A percentile compares a stretch with the other conserved stretches of the same genome.
These are phyloP conservation scores for Dinothrombium tinctorium DNA, from an alignment of 1,140 invertebrate genomes.

Conservation along the genomic window DNA sequence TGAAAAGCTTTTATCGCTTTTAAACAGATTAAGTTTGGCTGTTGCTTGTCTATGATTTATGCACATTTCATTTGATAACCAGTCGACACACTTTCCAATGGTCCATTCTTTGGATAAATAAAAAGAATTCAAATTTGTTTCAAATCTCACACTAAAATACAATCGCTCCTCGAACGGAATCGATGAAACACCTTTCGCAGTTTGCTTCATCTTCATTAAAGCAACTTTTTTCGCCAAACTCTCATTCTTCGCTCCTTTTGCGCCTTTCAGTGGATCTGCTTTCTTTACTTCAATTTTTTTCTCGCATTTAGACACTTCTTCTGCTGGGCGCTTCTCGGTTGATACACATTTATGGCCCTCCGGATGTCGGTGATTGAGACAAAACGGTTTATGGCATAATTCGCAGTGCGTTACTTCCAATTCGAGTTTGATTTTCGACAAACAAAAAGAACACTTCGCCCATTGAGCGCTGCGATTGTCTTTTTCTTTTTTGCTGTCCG, in stretches of 20 bases:
- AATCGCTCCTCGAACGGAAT: constrained; percentile 5
- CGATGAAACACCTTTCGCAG: constrained; percentile 3
- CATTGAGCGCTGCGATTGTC: not conserved
- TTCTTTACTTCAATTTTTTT: not conserved
- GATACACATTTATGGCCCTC: constrained; percentile 8
- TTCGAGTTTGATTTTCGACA: not conserved
- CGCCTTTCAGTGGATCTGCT: not conserved
- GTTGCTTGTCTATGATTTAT: too few species aligned
- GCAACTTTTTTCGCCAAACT: constrained; percentile 7
- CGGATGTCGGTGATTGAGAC: constrained; percentile 4
- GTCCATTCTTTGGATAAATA: constrained; percentile 8
- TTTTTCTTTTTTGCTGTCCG: not conserved
- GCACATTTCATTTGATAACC: too few species aligned
- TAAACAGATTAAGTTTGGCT: too few species aligned
- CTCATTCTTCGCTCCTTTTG: constrained; percentile 10
- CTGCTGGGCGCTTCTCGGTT: not conserved
- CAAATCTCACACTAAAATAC: constrained; percentile 7
- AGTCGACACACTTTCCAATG: constrained; percentile 10
- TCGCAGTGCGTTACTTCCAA: constrained; percentile 4
- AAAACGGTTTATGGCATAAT: constrained; percentile 3
- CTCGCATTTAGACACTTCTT: too few species aligned
- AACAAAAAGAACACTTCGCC: constrained; percentile 8
- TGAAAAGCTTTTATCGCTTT: too few species aligned
- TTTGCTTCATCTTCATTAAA: constrained; percentile 9
- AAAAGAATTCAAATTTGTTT: not conserved